Conservation (phyloP, 2,888 invertebrate species). For the Coecobrya sp. region DNA sequence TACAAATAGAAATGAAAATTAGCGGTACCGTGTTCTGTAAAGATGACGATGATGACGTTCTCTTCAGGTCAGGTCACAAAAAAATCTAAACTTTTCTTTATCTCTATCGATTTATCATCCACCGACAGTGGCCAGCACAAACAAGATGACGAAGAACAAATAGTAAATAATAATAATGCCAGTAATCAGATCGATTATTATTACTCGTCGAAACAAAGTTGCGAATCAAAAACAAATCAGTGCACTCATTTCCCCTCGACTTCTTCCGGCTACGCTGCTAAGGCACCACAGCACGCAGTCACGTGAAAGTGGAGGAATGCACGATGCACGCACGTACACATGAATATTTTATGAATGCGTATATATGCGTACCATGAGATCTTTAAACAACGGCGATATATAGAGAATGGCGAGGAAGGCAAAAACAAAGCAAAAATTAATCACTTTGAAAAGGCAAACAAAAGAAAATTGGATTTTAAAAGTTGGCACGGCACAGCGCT, state of each 20-base stretch:
- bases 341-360: not conserved
- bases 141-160: not conserved
- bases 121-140: not conserved
- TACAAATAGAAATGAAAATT: not conserved
- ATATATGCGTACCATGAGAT: too few relatives aligned
- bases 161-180: not conserved
- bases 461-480: not conserved
- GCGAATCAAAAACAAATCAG: not conserved
- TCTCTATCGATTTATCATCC: conserved; percentile 33
- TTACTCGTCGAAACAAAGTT: not conserved
- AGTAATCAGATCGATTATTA: not conserved
- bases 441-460: not conserved
- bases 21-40: not conserved
- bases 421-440: not conserved
- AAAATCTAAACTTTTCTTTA: conserved; percentile 34
- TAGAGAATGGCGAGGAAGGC: too few relatives aligned
- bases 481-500: not conserved
- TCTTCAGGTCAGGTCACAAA: conserved; percentile 22
- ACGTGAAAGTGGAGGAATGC: not conserved
- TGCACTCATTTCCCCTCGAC: not conserved
- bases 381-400: too few relatives aligned
- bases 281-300: not conserved
- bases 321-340: not conserved
- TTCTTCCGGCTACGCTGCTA: conserved; percentile 3
- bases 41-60: not conserved